Percentiles rank a stretch among this genome's conserved stretches.
These are phyloP conservation scores for Heteractis magnifica DNA, from an alignment of 92 coral and sea anemone genomes.

Conservation along the genomic window DNA sequence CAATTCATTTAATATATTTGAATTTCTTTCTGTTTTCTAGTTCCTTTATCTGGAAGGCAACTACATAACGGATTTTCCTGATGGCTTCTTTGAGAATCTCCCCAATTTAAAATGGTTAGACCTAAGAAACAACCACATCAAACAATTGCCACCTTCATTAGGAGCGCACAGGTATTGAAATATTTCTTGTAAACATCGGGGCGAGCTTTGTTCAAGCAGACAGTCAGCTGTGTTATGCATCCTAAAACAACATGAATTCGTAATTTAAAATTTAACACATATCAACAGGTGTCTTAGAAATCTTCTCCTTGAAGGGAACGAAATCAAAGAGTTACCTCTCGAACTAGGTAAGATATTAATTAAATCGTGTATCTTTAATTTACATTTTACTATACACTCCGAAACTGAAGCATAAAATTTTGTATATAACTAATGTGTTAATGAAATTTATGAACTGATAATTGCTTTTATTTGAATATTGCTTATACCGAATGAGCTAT, in stretches of 20 bases:
- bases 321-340: slow-evolving; percentile 68
- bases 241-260: neutral
- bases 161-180: slow-evolving; percentile 84
- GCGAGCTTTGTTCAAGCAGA: too few relatives aligned
- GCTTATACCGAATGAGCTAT: too few relatives aligned
- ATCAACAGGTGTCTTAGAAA: slow-evolving; percentile 67
- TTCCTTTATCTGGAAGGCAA: slow-evolving; percentile 91
- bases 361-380: neutral
- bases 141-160: slow-evolving; percentile 63
- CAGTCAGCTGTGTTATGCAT: too few relatives aligned
- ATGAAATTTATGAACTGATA: neutral
- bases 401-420: too few relatives aligned
- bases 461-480: neutral
- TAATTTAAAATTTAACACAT: neutral
- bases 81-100: slow-evolving; percentile 71
- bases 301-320: slow-evolving; percentile 87
- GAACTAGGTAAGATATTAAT: slow-evolving; percentile 72
- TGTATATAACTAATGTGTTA: neutral
- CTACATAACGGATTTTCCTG: slow-evolving; percentile 70
- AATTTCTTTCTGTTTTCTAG: slow-evolving; percentile 36
- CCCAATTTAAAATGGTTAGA: slow-evolving; percentile 95
- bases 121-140: slow-evolving; percentile 80
- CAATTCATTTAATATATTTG: neutral
- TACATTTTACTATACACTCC: too few relatives aligned
- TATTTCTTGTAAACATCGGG: neutral